Evolutionary conservation across 1,140 invertebrate genomes (phyloP).

Genomic region (Macrobrachium nipponense): DNA sequence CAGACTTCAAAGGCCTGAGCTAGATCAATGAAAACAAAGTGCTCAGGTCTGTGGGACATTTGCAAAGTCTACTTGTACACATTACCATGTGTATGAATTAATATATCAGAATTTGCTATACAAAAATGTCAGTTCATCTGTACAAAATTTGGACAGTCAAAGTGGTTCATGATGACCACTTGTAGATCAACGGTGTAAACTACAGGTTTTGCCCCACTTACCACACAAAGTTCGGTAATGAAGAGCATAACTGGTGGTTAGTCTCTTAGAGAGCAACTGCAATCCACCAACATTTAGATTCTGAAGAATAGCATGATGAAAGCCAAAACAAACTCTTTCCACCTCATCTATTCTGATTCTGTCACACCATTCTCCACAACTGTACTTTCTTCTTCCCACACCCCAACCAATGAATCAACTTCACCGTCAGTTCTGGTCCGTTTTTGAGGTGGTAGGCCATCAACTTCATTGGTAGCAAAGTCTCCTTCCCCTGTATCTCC

Average conservation of each 20-base stretch:
- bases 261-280: too few relatives aligned
- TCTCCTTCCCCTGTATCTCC: constrained; percentile 30
- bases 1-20: too few relatives aligned
- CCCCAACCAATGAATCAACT: constrained; percentile 33
- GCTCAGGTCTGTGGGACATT: too few relatives aligned
- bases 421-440: constrained; percentile 56
- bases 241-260: constrained; percentile 6
- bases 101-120: constrained; percentile 35
- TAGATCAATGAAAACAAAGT: too few relatives aligned
- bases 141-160: constrained; percentile 60
- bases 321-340: constrained; percentile 4
- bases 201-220: constrained; percentile 13
- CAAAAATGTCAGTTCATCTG: constrained; percentile 50
- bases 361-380: constrained; percentile 52
- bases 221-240: constrained; percentile 4
- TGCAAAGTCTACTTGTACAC: constrained; percentile 17
- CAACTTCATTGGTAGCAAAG: constrained; percentile 28
- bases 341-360: constrained; percentile 44
- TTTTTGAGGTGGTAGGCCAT: constrained; percentile 38
- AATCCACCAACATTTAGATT: background rate
- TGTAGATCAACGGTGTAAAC: constrained; percentile 27
- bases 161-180: constrained; percentile 31
- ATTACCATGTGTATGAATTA: constrained; percentile 19
- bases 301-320: constrained; percentile 18
- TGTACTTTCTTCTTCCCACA: constrained; percentile 27